phyloP scores from a whole-genome alignment of 2,888 invertebrate genomes.

The Clusia tigrina region DNA sequence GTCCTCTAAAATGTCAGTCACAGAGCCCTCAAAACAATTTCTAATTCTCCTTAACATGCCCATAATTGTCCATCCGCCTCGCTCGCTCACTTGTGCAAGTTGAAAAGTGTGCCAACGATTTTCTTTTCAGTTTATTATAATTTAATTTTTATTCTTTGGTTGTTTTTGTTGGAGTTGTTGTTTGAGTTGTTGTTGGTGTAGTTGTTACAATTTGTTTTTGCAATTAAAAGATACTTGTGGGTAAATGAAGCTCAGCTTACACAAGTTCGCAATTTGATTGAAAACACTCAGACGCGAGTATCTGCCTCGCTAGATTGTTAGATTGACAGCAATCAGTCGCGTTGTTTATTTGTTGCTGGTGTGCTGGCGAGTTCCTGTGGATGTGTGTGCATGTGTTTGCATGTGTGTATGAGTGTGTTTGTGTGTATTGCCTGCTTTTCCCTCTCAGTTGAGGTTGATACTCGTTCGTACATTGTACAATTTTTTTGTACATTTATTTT shows the following conservation, averaged over 20 bases:
- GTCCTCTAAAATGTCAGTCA: too few relatives aligned
- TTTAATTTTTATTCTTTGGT: not conserved
- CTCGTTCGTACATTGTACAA: not conserved
- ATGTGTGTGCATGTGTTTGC: not conserved
- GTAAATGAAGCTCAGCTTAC: not conserved
- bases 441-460: too few relatives aligned
- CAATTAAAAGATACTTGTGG: conserved; percentile 1
- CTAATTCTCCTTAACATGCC: too few relatives aligned
- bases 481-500: not conserved
- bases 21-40: too few relatives aligned
- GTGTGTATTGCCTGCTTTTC: too few relatives aligned
- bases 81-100: too few relatives aligned
- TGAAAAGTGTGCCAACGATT: not conserved
- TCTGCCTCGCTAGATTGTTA: not conserved
- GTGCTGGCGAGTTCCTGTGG: not conserved
- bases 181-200: not conserved
- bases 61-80: too few relatives aligned
- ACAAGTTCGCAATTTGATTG: not conserved
- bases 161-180: not conserved
- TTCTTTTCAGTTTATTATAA: too few relatives aligned
- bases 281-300: not conserved
- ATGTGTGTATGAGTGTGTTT: too few relatives aligned
- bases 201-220: not conserved
- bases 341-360: not conserved
- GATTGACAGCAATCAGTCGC: conserved; percentile 4